Evolutionary conservation across 2,888 invertebrate genomes (phyloP).

Genomic region (Aphidius colemani): DNA sequence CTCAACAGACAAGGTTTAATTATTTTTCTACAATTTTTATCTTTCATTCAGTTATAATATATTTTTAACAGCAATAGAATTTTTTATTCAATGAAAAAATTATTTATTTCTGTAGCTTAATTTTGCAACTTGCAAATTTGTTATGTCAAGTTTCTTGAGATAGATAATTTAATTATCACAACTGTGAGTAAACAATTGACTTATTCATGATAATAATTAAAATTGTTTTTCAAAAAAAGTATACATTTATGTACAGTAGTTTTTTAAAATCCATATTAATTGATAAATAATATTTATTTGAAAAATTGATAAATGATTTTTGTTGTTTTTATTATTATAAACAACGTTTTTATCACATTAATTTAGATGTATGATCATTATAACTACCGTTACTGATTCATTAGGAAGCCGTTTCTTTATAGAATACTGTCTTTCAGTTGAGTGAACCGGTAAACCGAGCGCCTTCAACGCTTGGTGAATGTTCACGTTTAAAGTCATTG

Average conservation of each 20-base stretch:
- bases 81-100: too few species aligned
- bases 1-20: constrained; percentile 75
- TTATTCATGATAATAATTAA: background rate
- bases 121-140: too few species aligned
- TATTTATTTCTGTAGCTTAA: too few species aligned
- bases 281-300: too few species aligned
- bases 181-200: background rate
- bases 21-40: background rate
- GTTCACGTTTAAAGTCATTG: constrained; percentile 55
- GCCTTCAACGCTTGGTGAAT: constrained; percentile 49
- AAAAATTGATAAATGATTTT: too few species aligned
- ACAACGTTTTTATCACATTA: too few species aligned
- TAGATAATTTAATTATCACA: too few species aligned
- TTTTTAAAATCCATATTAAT: too few species aligned
- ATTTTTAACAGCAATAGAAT: constrained; percentile 9
- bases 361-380: constrained; percentile 34
- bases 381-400: constrained; percentile 47
- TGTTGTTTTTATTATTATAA: background rate
- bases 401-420: constrained; percentile 42
- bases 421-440: constrained; percentile 39
- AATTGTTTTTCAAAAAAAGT: too few species aligned
- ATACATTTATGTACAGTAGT: too few species aligned
- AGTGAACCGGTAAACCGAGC: constrained; percentile 32
- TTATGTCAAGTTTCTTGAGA: too few species aligned
- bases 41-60: background rate